Conservation (phyloP, 1,140 invertebrate species). For the Caerostris darwini region DNA sequence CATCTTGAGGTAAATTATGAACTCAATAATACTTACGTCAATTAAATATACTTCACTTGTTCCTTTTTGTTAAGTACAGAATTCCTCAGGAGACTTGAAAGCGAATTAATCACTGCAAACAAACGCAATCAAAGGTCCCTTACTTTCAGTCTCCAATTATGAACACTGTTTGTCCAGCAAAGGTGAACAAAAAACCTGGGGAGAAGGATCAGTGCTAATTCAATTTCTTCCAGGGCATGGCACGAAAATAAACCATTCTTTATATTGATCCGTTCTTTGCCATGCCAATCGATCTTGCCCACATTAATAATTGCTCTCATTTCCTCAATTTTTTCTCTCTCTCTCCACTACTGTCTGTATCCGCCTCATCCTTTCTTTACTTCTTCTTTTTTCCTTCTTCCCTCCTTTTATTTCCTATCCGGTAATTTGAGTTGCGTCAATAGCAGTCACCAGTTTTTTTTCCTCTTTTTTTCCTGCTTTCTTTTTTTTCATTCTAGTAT, state of each 20-base stretch:
- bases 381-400: not conserved
- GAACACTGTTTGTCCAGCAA: not conserved
- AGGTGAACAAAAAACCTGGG: not conserved
- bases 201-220: no score
- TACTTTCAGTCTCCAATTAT: conserved; percentile 17
- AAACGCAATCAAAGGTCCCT: conserved; percentile 6
- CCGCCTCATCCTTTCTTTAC: no score
- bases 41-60: not conserved
- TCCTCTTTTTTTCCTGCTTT: not conserved
- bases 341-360: no score
- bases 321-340: conserved; percentile 24
- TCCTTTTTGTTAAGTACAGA: not conserved
- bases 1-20: no score
- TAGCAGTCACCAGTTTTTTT: conserved; percentile 39
- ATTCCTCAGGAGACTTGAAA: not conserved
- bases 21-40: not conserved
- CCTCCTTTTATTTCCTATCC: conserved; percentile 53
- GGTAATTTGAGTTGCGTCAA: conserved; percentile 74
- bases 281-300: conserved; percentile 55
- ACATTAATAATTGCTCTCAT: conserved; percentile 74
- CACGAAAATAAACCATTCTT: no score
- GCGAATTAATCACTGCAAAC: conserved; percentile 14
- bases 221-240: no score
- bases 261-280: conserved; percentile 54
- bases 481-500: conserved; percentile 1